Percentiles rank a stretch among this genome's conserved stretches.
These are phyloP conservation scores for Halocynthia roretzi DNA, from an alignment of 23 tunicate species.

Conservation along the genomic window DNA sequence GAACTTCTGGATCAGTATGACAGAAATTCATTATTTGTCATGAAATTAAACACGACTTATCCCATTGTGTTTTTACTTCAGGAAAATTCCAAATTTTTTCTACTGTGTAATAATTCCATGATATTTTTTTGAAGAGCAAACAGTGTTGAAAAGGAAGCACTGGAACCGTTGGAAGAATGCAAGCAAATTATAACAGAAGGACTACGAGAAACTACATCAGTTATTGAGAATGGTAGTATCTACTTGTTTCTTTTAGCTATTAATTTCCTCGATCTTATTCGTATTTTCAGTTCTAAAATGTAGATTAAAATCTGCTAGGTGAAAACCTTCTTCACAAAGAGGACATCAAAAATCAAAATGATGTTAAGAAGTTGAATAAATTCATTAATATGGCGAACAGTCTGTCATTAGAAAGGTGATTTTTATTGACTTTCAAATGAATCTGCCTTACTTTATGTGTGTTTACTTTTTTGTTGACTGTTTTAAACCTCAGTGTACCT, in stretches of 20 bases:
- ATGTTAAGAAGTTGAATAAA: slow-evolving; percentile 36
- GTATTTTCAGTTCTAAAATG: no score
- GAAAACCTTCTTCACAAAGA: slow-evolving; percentile 63
- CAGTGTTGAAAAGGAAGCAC: slow-evolving; percentile 41
- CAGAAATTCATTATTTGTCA: background rate
- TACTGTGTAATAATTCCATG: background rate
- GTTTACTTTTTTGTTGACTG: background rate
- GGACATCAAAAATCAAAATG: slow-evolving; percentile 14
- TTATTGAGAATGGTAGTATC: slow-evolving; percentile 19
- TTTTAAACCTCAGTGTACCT: slow-evolving; percentile 41
- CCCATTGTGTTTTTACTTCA: background rate
- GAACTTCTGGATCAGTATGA: slow-evolving; percentile 19
- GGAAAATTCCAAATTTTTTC: background rate
- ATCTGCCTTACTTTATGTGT: background rate
- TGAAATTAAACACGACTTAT: background rate
- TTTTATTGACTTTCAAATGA: background rate
- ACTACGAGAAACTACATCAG: slow-evolving; percentile 57
- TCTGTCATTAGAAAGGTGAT: slow-evolving; percentile 41
- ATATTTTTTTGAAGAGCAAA: slow-evolving; percentile 6
- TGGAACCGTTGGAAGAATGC: slow-evolving; percentile 73
- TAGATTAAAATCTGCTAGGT: slow-evolving; percentile 9
- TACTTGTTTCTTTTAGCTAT: background rate
- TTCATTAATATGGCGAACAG: slow-evolving; percentile 49
- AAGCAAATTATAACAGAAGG: slow-evolving; percentile 55
- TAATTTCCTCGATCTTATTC: no score